These are phyloP conservation scores for Melipona bicolor DNA, from an alignment of 2,888 invertebrate genomes.

Conservation along the genomic window DNA sequence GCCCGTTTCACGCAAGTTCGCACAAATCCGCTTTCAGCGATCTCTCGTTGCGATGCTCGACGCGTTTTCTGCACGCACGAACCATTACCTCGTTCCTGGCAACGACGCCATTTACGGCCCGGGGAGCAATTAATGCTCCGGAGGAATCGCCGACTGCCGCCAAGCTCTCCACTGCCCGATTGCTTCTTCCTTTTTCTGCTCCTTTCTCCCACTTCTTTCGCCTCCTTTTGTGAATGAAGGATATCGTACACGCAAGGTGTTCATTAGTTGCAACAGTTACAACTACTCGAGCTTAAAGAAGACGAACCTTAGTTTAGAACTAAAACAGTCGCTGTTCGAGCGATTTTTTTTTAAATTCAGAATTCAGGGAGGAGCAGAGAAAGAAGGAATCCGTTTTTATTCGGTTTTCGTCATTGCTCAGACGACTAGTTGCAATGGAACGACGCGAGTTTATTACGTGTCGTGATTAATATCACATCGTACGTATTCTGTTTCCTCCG, in stretches of 20 bases:
- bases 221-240: not conserved
- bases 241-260: not conserved
- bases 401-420: not conserved
- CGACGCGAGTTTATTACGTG: not conserved
- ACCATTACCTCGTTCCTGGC: constrained; percentile 50
- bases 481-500: not conserved
- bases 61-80: constrained; percentile 34
- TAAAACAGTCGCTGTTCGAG: too few species aligned
- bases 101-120: constrained; percentile 41
- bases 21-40: constrained; percentile 39
- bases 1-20: constrained; percentile 30
- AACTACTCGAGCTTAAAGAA: not conserved
- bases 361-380: not conserved
- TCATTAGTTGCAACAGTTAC: not conserved
- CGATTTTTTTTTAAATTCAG: not conserved
- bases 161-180: too few species aligned
- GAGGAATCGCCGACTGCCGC: not conserved
- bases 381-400: not conserved
- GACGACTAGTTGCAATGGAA: not conserved
- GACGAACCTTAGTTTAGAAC: not conserved
- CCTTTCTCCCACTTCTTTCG: not conserved
- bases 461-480: not conserved
- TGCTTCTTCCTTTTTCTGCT: not conserved
- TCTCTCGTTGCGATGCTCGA: constrained; percentile 24
- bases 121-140: constrained; percentile 39